A percentile compares a stretch with the other conserved stretches of the same genome.
phyloP scores from a whole-genome alignment of 2,797 vertebrate species.

The Enteromius radiatus region DNA sequence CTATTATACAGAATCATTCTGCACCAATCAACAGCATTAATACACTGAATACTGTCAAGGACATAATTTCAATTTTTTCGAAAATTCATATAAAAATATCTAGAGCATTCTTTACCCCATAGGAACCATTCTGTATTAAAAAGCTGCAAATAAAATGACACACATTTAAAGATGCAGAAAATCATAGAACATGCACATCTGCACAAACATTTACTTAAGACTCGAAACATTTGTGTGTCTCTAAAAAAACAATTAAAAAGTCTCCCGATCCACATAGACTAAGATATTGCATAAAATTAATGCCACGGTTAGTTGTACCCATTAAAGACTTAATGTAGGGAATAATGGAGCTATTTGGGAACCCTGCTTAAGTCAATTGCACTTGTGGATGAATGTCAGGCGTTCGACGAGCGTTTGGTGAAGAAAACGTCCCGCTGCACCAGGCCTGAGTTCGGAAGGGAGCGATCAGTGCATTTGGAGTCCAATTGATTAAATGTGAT shows the following conservation, averaged over 20 bases:
- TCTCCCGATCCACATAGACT: slow-evolving; percentile 22
- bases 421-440: slow-evolving; percentile 22
- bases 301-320: slow-evolving; percentile 31
- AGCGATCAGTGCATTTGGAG: slow-evolving; percentile 6
- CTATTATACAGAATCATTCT: slow-evolving; percentile 40
- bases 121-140: slow-evolving; percentile 45
- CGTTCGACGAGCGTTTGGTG: slow-evolving; percentile 25
- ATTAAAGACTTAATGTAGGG: slow-evolving; percentile 17
- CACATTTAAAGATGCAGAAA: slow-evolving; percentile 28
- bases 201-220: slow-evolving; percentile 30
- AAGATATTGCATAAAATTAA: slow-evolving; percentile 49
- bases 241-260: slow-evolving; percentile 5
- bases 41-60: slow-evolving; percentile 35
- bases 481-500: not conserved
- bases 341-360: slow-evolving; percentile 31
- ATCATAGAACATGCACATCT: slow-evolving; percentile 45
- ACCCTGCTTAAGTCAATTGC: slow-evolving; percentile 50
- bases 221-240: slow-evolving; percentile 21
- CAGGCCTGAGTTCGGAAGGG: slow-evolving; percentile 34
- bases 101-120: slow-evolving; percentile 39
- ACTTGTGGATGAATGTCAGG: slow-evolving; percentile 44
- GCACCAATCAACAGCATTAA: slow-evolving; percentile 42
- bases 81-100: slow-evolving; percentile 55
- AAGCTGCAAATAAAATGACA: slow-evolving; percentile 47
- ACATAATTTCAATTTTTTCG: slow-evolving; percentile 13